Evolutionary conservation across 1,140 invertebrate species (phyloP).

Genomic region (Eumaeus atala): DNA sequence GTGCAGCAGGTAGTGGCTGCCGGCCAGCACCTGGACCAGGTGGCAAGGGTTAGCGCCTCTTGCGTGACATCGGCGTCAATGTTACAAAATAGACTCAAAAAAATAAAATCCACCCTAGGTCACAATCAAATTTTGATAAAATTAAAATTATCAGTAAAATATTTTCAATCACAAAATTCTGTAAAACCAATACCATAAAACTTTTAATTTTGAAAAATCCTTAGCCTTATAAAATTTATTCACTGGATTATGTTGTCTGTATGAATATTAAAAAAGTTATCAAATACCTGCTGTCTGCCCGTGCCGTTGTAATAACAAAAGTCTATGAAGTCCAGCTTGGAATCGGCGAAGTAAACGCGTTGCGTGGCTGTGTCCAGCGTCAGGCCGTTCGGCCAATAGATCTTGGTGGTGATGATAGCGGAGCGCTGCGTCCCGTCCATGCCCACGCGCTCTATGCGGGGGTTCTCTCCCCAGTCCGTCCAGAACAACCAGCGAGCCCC

Average conservation of each 20-base stretch:
- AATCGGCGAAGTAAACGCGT: conserved; percentile 97
- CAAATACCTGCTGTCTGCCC: conserved; percentile 81
- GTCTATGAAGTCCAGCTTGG: conserved; percentile 98
- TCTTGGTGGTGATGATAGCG: conserved; percentile 94
- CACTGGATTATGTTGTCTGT: too few species aligned
- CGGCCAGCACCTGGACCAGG: conserved; percentile 78
- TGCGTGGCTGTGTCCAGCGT: conserved; percentile 95
- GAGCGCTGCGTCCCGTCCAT: conserved; percentile 94
- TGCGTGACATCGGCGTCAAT: too few species aligned
- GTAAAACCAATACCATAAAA: too few species aligned
- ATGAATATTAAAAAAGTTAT: too few species aligned
- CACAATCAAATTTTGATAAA: too few species aligned
- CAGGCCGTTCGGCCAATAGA: conserved; percentile 98
- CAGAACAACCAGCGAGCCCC: conserved; percentile 92
- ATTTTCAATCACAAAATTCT: too few species aligned
- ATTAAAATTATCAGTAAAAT: too few species aligned
- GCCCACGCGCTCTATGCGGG: conserved; percentile 94
- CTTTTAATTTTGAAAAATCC: too few species aligned
- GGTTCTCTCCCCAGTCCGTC: conserved; percentile 99
- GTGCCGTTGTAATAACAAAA: conserved; percentile 98
- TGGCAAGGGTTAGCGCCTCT: too few species aligned
- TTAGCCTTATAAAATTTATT: too few species aligned
- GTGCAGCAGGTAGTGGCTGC: conserved; percentile 93
- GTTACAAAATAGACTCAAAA: too few species aligned
- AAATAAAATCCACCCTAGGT: too few species aligned